A percentile compares a stretch with the other conserved stretches of the same genome.
phyloP scores from a whole-genome alignment of 2,888 invertebrate genomes.

The Eilema griseolum region DNA sequence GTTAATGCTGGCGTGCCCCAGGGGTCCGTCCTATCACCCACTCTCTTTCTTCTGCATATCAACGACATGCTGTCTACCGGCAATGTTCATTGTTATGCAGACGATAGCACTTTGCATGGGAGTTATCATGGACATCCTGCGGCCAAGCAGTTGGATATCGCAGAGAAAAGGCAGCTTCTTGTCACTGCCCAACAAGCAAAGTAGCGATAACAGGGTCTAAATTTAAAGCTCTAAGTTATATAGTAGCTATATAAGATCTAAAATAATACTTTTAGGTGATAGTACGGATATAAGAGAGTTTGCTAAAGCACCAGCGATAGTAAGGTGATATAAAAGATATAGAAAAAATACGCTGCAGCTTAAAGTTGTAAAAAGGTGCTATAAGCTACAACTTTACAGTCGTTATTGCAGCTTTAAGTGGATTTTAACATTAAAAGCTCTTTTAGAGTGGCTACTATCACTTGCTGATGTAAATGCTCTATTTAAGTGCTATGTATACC shows the following conservation, averaged over 20 bases:
- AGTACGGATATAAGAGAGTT: conserved; percentile 7
- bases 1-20: too few relatives aligned
- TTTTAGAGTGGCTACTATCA: conserved; percentile 6
- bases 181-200: background rate
- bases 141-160: too few relatives aligned
- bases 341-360: conserved; percentile 15
- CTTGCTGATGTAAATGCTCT: conserved; percentile 6
- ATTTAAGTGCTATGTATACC: conserved; percentile 9
- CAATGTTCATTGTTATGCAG: too few relatives aligned
- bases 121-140: too few relatives aligned
- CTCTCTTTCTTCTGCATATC: too few relatives aligned
- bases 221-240: conserved; percentile 8
- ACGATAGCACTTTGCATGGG: too few relatives aligned
- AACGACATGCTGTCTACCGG: too few relatives aligned
- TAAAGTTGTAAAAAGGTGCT: conserved; percentile 14
- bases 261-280: conserved; percentile 9
- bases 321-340: conserved; percentile 13
- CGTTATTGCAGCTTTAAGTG: conserved; percentile 2
- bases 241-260: conserved; percentile 10
- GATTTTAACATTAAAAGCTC: conserved; percentile 8
- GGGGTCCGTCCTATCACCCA: too few relatives aligned
- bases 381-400: conserved; percentile 8
- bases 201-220: conserved; percentile 10
- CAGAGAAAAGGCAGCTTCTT: too few relatives aligned
- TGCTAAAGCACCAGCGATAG: conserved; percentile 14